phyloP scores from a whole-genome alignment of 2,113 vertebrate species.

The Poicephalus meyeri region DNA sequence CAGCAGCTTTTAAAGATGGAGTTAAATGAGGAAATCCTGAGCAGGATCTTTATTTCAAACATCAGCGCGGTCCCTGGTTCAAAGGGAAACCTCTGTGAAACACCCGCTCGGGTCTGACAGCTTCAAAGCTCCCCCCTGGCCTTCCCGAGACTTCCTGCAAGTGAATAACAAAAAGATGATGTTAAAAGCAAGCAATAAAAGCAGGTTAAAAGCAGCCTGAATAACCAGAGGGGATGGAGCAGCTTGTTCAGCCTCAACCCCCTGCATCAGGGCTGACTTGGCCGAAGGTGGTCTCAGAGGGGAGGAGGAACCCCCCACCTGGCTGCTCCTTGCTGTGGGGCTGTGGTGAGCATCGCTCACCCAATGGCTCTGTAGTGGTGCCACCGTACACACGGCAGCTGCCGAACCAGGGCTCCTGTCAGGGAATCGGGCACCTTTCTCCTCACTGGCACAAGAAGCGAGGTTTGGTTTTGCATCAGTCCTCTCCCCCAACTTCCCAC shows the following conservation, averaged over 20 bases:
- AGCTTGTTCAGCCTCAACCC: not conserved
- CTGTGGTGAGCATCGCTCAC: not conserved
- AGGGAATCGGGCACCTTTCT: not conserved
- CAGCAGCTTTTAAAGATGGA: not conserved
- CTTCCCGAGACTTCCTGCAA: not conserved
- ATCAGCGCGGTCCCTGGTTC: not conserved
- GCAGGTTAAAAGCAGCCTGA: not conserved
- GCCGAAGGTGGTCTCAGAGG: not conserved
- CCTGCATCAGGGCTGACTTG: not conserved
- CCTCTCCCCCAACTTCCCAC: not conserved
- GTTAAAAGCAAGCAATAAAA: not conserved
- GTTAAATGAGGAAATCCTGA: not conserved
- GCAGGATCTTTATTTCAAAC: not conserved
- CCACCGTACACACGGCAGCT: not conserved
- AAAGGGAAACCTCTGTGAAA: not conserved
- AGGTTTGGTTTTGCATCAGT: not conserved
- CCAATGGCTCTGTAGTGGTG: not conserved
- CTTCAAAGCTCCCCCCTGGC: not conserved
- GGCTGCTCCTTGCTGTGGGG: not conserved
- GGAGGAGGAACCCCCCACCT: not conserved
- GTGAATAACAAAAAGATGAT: not conserved
- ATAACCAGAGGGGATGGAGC: not conserved
- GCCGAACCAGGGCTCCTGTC: not conserved
- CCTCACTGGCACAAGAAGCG: rapidly evolving
- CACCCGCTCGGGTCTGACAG: not conserved